Evolutionary conservation across 2,888 invertebrate species (phyloP).

Genomic region (Leptopilina myrica): DNA sequence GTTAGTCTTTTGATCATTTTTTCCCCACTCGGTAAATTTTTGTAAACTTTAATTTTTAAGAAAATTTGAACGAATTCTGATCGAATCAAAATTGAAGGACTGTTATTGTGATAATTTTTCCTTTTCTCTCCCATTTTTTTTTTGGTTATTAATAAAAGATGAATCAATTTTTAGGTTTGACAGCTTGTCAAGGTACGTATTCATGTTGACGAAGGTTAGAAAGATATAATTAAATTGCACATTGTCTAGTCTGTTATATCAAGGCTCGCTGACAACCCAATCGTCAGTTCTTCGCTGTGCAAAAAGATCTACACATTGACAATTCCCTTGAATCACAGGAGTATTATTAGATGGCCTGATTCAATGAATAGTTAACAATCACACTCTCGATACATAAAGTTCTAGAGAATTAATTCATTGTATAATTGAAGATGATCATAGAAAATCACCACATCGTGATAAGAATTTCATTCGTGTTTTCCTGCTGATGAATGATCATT

Average conservation of each 20-base stretch:
- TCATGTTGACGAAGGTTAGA: conserved; percentile 45
- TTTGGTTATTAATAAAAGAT: not conserved
- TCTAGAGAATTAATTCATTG: conserved; percentile 62
- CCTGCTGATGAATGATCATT: not conserved
- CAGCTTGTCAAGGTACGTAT: conserved; percentile 25
- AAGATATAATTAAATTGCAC: conserved; percentile 47
- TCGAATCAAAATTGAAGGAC: too few relatives aligned
- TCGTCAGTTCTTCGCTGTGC: conserved; percentile 61
- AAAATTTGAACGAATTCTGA: too few relatives aligned
- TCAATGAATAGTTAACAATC: conserved; percentile 60
- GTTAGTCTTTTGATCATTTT: too few relatives aligned
- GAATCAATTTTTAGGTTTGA: conserved; percentile 28
- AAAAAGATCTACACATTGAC: conserved; percentile 52
- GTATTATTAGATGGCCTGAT: conserved; percentile 70
- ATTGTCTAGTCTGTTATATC: conserved; percentile 28
- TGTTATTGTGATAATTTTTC: not conserved
- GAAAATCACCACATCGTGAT: not conserved
- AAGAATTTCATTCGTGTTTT: not conserved
- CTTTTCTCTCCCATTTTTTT: too few relatives aligned
- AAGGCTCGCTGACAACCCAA: conserved; percentile 59
- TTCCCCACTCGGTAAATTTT: too few relatives aligned
- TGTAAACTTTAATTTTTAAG: too few relatives aligned
- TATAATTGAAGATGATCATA: conserved; percentile 54
- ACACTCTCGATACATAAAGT: conserved; percentile 60
- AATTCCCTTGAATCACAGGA: conserved; percentile 67